Base-by-base conservation (phyloP, 2,888 invertebrate genomes). In the Drosophila limbata region DNA sequence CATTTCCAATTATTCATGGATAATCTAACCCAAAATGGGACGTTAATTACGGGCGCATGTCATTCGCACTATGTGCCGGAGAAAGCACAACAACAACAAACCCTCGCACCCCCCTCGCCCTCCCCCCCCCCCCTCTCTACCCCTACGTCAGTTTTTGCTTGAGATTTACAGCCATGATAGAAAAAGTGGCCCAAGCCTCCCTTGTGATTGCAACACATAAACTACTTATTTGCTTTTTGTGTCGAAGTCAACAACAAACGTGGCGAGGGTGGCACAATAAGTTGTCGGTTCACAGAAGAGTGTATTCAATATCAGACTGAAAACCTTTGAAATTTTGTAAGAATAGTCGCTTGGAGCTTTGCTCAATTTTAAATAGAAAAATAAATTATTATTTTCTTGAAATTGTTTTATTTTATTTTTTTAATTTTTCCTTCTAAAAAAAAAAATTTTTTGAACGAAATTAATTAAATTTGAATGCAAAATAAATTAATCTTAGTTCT, bases 21-120 rank as follows among this genome's bases (percentile, higher is more conserved):
- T 91, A 92, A 92, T 92, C 90, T 91, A 92, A 90, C 91, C 91
- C 90, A 81, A 89, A 92, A 91, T 91, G 90, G 91, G 91, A 91
- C 92, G 90, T 92, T 92, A 92, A 92, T 92, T 92, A 92, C 91
- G 64, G 63, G 71, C 79, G 80, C 88, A 85, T 84, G 84, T 84
- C 88, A 88, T 37, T 68, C 77, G 63, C 88, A 83, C 66, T 63
- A 57, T 67, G 65, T 55, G 53, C 53, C 42, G n/a, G 28, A n/a
- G 25, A n/a, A n/a, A 28, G 5, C n/a, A 42, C 8, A 48, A 48
- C 53, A 48, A 48, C 53, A 48, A n/a, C 37, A 39, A 37, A 35
- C 31, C n/a, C 9, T 10, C 13, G 15, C 45, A 13, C 9, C 35
- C 39, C 37, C 33, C n/a, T n/a, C n/a, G n/a, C n/a, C n/a, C n/a